phyloP scores from a whole-genome alignment of 2,113 vertebrate species.

The Poeciliopsis occidentalis region DNA sequence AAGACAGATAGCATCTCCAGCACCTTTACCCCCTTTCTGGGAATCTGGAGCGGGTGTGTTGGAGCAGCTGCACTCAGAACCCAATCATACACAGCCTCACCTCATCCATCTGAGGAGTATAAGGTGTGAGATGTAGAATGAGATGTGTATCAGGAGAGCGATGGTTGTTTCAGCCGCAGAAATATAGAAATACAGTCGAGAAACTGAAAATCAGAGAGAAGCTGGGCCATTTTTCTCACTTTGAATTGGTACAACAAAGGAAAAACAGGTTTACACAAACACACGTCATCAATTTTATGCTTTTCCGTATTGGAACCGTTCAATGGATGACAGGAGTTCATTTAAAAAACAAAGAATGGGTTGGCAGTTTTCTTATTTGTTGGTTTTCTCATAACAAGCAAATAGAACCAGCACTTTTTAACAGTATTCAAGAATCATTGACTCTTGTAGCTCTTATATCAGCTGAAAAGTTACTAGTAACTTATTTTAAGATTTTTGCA shows the following conservation, averaged over 20 bases:
- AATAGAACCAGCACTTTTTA: too few relatives aligned
- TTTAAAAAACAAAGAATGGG: too few relatives aligned
- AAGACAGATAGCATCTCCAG: constrained; percentile 13
- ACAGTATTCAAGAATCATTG: too few relatives aligned
- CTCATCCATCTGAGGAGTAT: constrained; percentile 17
- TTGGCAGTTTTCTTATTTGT: too few relatives aligned
- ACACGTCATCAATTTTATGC: not conserved
- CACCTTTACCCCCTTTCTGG: constrained; percentile 5
- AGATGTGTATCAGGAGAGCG: constrained; percentile 4
- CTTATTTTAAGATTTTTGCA: too few relatives aligned
- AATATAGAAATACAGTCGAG: not conserved
- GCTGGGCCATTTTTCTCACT: constrained; percentile 39
- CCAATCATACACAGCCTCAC: constrained; percentile 39
- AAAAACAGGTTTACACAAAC: not conserved
- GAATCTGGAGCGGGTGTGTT: not conserved
- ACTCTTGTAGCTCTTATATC: too few relatives aligned
- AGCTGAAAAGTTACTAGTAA: too few relatives aligned
- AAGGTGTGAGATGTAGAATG: constrained; percentile 38
- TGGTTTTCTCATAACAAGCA: too few relatives aligned
- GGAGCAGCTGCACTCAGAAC: constrained; percentile 11
- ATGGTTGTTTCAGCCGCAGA: constrained; percentile 13
- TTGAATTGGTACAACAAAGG: constrained; percentile 16
- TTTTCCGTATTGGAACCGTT: too few relatives aligned
- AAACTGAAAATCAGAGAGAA: constrained; percentile 60
- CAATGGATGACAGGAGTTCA: too few relatives aligned